Percentiles rank a stretch among this genome's conserved stretches.
phyloP scores from a whole-genome alignment of 2,888 invertebrate genomes.

The Lycaena phlaeas region DNA sequence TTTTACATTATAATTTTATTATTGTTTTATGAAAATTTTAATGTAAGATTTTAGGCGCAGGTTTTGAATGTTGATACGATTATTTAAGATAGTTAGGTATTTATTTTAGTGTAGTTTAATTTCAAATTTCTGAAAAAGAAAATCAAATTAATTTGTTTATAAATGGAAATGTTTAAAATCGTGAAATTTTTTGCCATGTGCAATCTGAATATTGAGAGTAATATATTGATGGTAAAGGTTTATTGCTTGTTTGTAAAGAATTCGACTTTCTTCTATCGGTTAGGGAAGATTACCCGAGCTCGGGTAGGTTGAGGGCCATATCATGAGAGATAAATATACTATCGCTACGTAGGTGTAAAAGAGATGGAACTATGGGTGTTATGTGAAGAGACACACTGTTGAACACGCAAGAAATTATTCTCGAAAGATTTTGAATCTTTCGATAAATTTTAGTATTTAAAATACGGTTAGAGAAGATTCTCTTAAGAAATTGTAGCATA shows the following conservation, averaged over 20 bases:
- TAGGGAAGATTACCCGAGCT: constrained; percentile 52
- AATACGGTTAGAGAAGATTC: constrained; percentile 38
- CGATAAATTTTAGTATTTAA: constrained; percentile 57
- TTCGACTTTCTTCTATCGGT: constrained; percentile 30
- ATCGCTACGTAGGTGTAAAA: constrained; percentile 49
- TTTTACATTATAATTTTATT: constrained; percentile 74
- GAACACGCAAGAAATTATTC: constrained; percentile 48
- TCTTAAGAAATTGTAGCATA: constrained; percentile 15
- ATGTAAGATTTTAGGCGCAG: constrained; percentile 66
- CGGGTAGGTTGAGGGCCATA: constrained; percentile 60
- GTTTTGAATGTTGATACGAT: constrained; percentile 68
- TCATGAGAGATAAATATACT: constrained; percentile 59
- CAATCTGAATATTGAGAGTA: constrained; percentile 44
- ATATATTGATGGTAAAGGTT: constrained; percentile 18
- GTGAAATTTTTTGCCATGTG: constrained; percentile 29
- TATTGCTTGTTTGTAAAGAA: constrained; percentile 24
- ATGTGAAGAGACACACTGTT: constrained; percentile 49
- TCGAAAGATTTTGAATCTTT: constrained; percentile 65
- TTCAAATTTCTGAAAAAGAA: constrained; percentile 42
- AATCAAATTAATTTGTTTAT: not conserved
- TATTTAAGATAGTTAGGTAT: constrained; percentile 73
- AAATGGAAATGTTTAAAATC: constrained; percentile 27
- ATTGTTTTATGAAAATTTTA: constrained; percentile 66
- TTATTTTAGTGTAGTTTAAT: constrained; percentile 70
- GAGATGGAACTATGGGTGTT: constrained; percentile 52